phyloP scores from a whole-genome alignment of 1,140 invertebrate species.

The Rhysida immarginata region DNA sequence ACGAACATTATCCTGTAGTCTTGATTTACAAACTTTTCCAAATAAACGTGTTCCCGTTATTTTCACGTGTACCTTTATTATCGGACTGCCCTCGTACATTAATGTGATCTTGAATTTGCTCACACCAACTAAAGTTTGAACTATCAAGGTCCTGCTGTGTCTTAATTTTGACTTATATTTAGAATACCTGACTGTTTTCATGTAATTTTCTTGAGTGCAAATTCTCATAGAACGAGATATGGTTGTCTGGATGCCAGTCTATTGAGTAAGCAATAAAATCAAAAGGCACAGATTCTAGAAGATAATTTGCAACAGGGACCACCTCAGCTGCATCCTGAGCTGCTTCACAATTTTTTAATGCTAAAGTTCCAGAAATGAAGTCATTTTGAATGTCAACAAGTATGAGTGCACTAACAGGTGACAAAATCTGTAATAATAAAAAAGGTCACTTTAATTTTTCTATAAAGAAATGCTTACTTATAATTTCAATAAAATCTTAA shows the following conservation, averaged over 20 bases:
- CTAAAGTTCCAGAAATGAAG: constrained; percentile 86
- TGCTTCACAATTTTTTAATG: constrained; percentile 81
- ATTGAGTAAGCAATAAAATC: constrained; percentile 87
- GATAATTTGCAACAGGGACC: constrained; percentile 75
- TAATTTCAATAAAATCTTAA: no score
- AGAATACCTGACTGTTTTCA: constrained; percentile 42
- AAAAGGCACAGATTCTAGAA: constrained; percentile 71
- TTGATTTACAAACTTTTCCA: no score
- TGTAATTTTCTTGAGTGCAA: constrained; percentile 50
- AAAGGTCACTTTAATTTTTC: no score
- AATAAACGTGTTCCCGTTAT: no score
- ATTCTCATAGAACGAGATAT: constrained; percentile 94
- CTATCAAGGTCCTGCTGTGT: no score
- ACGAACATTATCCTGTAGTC: no score
- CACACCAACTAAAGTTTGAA: no score
- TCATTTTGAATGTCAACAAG: constrained; percentile 97
- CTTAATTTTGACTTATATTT: no score
- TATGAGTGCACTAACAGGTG: constrained; percentile 75
- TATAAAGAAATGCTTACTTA: no score
- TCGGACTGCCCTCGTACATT: no score
- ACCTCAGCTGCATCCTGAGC: constrained; percentile 76
- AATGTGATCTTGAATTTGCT: no score
- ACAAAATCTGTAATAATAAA: constrained; percentile 44
- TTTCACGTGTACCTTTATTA: no score
- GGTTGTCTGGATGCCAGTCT: constrained; percentile 94